phyloP scores from a whole-genome alignment of 2,797 vertebrate species.

The Falco biarmicus region DNA sequence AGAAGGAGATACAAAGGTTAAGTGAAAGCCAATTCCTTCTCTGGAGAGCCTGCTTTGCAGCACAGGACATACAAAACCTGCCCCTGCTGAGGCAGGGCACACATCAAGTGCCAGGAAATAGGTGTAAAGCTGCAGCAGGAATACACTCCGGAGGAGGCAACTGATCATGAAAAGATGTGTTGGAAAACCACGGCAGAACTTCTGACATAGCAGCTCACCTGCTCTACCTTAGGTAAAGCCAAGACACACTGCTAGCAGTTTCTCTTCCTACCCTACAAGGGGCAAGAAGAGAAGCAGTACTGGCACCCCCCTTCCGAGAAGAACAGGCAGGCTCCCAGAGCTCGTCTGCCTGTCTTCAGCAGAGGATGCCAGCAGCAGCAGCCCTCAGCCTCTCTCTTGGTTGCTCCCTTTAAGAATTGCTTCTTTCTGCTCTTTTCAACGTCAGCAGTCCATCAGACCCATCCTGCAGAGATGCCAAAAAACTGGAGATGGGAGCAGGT shows the following conservation, averaged over 20 bases:
- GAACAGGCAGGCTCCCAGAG: background rate
- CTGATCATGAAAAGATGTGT: background rate
- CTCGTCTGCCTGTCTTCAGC: background rate
- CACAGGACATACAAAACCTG: background rate
- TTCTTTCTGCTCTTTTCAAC: background rate
- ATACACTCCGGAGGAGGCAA: background rate
- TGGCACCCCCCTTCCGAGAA: background rate
- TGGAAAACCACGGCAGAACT: background rate
- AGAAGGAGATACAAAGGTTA: background rate
- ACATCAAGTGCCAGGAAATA: background rate
- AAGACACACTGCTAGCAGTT: background rate
- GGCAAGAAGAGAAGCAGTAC: no score
- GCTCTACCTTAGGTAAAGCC: background rate
- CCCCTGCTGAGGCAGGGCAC: background rate
- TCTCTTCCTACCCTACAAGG: background rate
- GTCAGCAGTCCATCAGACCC: background rate
- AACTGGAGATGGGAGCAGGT: background rate
- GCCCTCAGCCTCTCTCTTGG: background rate
- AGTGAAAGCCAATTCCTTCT: background rate
- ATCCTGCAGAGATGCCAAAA: background rate
- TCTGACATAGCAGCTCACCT: background rate
- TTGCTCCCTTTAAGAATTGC: background rate
- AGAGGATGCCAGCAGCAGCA: background rate
- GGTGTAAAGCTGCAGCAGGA: background rate
- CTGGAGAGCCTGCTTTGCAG: background rate